These are phyloP conservation scores for Oenanthe oenanthe DNA, from an alignment of 2,113 vertebrate species.

Conservation along the genomic window DNA sequence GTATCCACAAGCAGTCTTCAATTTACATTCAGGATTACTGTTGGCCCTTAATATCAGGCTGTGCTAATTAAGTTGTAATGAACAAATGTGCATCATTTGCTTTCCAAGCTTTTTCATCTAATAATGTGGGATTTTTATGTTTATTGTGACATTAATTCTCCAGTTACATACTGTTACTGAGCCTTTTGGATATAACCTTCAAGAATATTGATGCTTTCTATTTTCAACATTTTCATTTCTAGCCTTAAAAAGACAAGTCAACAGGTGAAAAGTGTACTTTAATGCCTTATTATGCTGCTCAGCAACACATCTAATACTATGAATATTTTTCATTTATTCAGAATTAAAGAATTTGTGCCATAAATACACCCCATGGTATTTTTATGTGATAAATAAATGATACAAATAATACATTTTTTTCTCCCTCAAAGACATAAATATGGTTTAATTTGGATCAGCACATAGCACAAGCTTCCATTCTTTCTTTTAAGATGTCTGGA, in stretches of 20 bases:
- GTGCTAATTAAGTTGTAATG: slow-evolving; percentile 16
- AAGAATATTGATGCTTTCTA: slow-evolving; percentile 29
- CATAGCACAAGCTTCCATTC: neutral
- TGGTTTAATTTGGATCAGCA: neutral
- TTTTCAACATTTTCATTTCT: slow-evolving; percentile 26
- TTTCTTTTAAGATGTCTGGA: neutral
- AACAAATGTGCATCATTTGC: neutral
- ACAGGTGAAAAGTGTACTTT: slow-evolving; percentile 8
- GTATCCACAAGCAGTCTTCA: neutral
- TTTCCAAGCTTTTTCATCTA: neutral
- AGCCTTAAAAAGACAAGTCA: slow-evolving; percentile 11
- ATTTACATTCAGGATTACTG: neutral
- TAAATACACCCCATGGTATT: neutral
- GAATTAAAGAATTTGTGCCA: neutral
- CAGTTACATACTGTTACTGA: slow-evolving; percentile 4
- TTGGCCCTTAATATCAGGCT: neutral
- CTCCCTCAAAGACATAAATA: neutral
- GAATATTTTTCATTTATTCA: slow-evolving; percentile 16
- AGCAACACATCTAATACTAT: neutral
- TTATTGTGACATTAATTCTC: slow-evolving; percentile 5
- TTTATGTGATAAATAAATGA: neutral
- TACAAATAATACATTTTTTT: neutral
- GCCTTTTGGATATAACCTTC: slow-evolving; percentile 22
- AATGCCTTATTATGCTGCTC: slow-evolving; percentile 20
- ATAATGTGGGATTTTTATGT: neutral